Evolutionary conservation across 2,113 vertebrate species (phyloP), one percentile per base, ranked within the genome.

Genomic region (Phocoena phocoena): DNA sequence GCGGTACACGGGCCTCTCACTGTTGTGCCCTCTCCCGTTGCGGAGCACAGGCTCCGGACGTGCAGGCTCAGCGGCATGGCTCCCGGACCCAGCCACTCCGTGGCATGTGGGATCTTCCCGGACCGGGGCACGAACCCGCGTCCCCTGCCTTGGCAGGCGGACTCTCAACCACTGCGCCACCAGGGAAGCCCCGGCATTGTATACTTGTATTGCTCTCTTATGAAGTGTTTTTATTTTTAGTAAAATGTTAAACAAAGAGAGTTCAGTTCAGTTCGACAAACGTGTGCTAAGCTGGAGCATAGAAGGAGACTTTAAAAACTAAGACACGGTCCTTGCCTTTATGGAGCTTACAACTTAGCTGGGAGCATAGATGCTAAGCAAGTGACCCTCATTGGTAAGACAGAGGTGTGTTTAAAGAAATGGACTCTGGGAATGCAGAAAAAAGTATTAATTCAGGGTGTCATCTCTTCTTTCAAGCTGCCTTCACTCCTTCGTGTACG

Each of bases 211-310:
- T 10, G 1, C 33, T 36, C 44, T 65, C 70, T 36, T 63, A 63
- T 3, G n/a, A 88, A 63, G 62, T 60, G 44, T 94, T 95, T 95
- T 92, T 65, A 25, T 82, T 74, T 90, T 91, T 73, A 74, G 31
- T 53, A 41, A 65, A 83, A 62, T 87, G 55, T 65, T 71, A 85
- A 88, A 23, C 31, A n/a, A 84, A 82, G 12, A 62, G 21, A 93
- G 17, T 93, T 86, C 9, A 63, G 13, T 93, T 86, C 9, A 63
- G 17, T 62, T 67, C 8, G 41, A 71, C 65, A 80, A n/a, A 73
- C 53, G 31, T 53, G 33, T 55, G 6, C 17, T 76, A 77, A 89
- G 60, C 74, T 60, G 21, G 70, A 88, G 17, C 28, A 31, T 63
- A 3, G 36, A 23, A 77, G 44, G 82, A 83, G 58, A 90, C 47